phyloP scores from a whole-genome alignment of 2,888 invertebrate species.

The Synergus laeviventris region DNA sequence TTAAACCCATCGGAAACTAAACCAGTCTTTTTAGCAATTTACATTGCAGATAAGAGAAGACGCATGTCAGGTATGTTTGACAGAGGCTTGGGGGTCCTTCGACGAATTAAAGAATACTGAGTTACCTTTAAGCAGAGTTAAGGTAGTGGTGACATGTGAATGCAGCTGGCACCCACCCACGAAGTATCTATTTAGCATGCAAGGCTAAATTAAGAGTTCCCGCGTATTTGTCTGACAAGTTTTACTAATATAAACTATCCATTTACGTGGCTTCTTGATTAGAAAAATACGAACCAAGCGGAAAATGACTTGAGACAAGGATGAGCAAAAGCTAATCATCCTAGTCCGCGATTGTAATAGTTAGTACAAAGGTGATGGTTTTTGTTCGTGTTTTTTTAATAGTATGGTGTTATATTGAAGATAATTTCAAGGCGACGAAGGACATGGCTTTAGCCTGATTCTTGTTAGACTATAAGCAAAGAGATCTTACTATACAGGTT shows the following conservation, averaged over 20 bases:
- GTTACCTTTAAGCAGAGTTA: constrained; percentile 50
- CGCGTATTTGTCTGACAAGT: constrained; percentile 71
- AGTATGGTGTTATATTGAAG: no score
- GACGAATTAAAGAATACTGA: constrained; percentile 63
- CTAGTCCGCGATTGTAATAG: no score
- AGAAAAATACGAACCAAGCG: constrained; percentile 69
- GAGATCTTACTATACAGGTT: background rate
- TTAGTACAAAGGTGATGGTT: no score
- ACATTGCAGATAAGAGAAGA: constrained; percentile 28
- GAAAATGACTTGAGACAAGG: no score
- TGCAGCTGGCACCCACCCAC: constrained; percentile 71
- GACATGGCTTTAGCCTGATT: no score
- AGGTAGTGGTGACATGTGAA: constrained; percentile 53
- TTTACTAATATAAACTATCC: constrained; percentile 68
- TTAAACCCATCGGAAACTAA: background rate
- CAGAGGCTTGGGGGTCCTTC: constrained; percentile 55
- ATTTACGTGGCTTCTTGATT: constrained; percentile 67
- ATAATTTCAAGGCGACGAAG: no score
- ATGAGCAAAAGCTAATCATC: no score
- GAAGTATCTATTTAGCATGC: constrained; percentile 72
- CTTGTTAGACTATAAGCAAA: no score
- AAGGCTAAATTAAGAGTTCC: constrained; percentile 62
- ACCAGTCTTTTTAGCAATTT: constrained; percentile 21
- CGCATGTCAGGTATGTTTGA: constrained; percentile 16
- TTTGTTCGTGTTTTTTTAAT: no score